Evolutionary conservation across 2,888 invertebrate genomes (phyloP).

Genomic region (Acanthopleura granulata): DNA sequence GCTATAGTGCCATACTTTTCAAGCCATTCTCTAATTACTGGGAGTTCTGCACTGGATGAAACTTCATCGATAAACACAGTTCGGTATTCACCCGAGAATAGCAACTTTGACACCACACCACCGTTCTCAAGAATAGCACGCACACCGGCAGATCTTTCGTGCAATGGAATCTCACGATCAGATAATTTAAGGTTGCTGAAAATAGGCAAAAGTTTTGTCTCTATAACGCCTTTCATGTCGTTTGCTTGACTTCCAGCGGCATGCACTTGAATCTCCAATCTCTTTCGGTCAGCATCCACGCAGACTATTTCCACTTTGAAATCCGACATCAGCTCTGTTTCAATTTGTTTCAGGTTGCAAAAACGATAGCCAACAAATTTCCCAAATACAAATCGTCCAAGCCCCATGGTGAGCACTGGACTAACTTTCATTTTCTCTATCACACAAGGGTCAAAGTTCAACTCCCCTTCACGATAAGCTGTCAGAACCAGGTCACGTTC

Average conservation of each 20-base stretch:
- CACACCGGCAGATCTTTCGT: conserved; percentile 14
- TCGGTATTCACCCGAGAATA: conserved; percentile 48
- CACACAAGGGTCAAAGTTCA: conserved; percentile 35
- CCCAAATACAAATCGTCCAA: conserved; percentile 41
- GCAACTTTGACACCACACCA: conserved; percentile 36
- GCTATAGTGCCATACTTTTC: conserved; percentile 38
- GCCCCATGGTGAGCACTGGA: conserved; percentile 33
- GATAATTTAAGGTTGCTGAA: background rate
- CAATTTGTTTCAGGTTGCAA: conserved; percentile 37
- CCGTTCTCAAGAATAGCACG: conserved; percentile 45
- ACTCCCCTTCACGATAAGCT: conserved; percentile 26
- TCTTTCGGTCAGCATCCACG: conserved; percentile 43
- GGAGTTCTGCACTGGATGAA: conserved; percentile 23
- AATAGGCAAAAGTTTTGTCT: background rate
- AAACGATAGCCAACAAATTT: conserved; percentile 48
- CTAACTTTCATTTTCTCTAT: conserved; percentile 35
- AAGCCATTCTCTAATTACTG: conserved; percentile 31
- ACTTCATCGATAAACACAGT: conserved; percentile 36
- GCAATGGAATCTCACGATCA: background rate
- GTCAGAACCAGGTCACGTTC: conserved; percentile 42
- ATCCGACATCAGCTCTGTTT: conserved; percentile 31
- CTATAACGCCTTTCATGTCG: background rate
- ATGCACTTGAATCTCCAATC: background rate
- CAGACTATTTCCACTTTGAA: conserved; percentile 36
- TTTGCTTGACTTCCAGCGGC: background rate